Conservation (phyloP, 2,113 vertebrate species). For the Equus quagga region DNA sequence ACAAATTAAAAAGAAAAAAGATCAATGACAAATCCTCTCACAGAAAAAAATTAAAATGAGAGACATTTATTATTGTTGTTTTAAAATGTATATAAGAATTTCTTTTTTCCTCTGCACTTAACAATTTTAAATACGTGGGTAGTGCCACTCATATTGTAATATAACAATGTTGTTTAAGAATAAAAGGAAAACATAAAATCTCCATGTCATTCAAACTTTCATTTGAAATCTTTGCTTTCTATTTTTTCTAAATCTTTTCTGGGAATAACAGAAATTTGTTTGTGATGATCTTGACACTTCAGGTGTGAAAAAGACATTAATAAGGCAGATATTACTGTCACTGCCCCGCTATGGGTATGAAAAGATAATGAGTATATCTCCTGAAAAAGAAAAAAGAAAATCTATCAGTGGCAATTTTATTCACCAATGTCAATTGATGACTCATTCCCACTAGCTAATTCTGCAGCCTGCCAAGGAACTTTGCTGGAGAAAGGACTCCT, state of each 20-base stretch:
- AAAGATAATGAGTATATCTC: constrained; percentile 60
- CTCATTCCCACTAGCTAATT: constrained; percentile 56
- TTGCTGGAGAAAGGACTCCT: constrained; percentile 43
- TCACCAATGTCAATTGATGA: constrained; percentile 64
- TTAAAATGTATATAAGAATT: not conserved
- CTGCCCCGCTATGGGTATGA: not conserved
- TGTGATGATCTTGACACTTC: constrained; percentile 43
- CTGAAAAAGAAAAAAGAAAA: constrained; percentile 23
- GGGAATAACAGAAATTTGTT: constrained; percentile 46
- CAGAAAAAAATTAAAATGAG: not conserved
- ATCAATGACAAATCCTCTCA: not conserved
- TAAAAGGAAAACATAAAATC: constrained; percentile 43
- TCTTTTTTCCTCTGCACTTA: not conserved
- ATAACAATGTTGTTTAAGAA: not conserved
- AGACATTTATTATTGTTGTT: not conserved
- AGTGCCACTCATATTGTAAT: not conserved
- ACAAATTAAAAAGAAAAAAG: not conserved
- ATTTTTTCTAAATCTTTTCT: constrained; percentile 27
- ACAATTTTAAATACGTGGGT: constrained; percentile 24
- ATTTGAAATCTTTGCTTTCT: constrained; percentile 45
- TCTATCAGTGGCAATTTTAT: constrained; percentile 52
- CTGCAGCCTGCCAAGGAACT: constrained; percentile 50
- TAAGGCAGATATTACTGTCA: constrained; percentile 50
- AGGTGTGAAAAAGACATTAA: constrained; percentile 60
- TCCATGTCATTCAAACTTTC: constrained; percentile 8